Evolutionary conservation across 2,888 invertebrate species (phyloP).

Genomic region (Tachina lurida): DNA sequence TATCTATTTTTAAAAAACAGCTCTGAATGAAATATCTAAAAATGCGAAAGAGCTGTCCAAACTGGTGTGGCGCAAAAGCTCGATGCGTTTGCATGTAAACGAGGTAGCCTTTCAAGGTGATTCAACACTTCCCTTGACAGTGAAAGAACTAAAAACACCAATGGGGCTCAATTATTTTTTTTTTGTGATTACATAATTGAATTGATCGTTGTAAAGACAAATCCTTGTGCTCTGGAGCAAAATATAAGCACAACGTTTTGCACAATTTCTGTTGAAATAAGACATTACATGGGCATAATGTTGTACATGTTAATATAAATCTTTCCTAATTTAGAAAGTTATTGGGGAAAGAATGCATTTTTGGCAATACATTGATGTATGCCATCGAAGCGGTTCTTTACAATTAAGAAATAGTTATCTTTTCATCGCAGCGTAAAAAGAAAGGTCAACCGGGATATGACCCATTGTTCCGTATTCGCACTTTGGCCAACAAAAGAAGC

Average conservation of each 20-base stretch:
- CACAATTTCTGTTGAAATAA: background rate
- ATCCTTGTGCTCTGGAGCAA: background rate
- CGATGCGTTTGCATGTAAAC: background rate
- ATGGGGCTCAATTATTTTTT: background rate
- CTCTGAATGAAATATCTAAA: slow-evolving; percentile 4
- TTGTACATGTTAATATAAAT: background rate
- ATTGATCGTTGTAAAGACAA: background rate
- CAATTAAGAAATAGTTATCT: background rate
- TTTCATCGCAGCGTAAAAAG: background rate
- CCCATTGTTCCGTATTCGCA: background rate
- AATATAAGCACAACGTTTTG: slow-evolving; percentile 7
- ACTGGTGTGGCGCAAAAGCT: background rate
- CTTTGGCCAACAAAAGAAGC: background rate
- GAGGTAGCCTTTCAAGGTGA: no score
- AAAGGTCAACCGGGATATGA: background rate
- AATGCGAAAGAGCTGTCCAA: background rate
- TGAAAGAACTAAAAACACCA: background rate
- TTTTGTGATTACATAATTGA: slow-evolving; percentile 16
- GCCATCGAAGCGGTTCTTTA: background rate
- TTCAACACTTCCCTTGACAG: background rate
- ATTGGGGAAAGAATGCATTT: background rate
- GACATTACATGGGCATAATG: background rate
- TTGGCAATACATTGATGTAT: background rate
- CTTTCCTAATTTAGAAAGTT: slow-evolving; percentile 12
- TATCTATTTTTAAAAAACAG: background rate